Percentiles rank a stretch among this genome's conserved stretches.
Evolutionary conservation across 2,113 vertebrate species (phyloP).

Genomic region (Psettodes erumei): DNA sequence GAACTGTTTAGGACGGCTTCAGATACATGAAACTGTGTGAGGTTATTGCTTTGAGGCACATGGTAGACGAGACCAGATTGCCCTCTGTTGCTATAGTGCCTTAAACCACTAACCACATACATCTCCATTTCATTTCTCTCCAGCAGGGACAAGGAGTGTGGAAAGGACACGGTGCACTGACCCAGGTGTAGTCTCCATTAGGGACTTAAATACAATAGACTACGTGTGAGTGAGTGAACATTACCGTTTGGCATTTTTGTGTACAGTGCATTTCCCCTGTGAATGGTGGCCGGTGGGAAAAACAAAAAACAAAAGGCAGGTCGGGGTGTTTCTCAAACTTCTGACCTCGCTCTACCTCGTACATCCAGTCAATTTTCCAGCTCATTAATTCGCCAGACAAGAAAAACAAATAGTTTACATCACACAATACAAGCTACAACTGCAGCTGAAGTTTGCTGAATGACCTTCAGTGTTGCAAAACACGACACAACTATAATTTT

Average conservation of each 20-base stretch:
- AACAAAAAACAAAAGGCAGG: background rate
- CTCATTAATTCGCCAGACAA: background rate
- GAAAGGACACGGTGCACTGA: conserved; percentile 36
- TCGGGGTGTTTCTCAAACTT: background rate
- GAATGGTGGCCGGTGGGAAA: background rate
- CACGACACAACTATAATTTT: conserved; percentile 23
- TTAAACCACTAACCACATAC: conserved; percentile 49
- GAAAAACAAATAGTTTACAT: background rate
- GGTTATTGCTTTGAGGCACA: conserved; percentile 40
- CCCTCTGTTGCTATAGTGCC: conserved; percentile 30
- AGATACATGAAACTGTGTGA: conserved; percentile 12
- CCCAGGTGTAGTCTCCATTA: background rate
- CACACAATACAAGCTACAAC: background rate
- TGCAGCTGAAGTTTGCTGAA: conserved; percentile 24
- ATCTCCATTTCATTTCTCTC: conserved; percentile 60
- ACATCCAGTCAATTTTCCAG: background rate
- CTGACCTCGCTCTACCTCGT: background rate
- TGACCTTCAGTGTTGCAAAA: conserved; percentile 32
- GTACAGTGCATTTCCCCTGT: background rate
- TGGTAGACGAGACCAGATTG: conserved; percentile 50
- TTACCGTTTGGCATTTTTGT: background rate
- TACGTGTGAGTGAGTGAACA: background rate
- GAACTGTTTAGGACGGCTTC: background rate
- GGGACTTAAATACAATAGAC: background rate
- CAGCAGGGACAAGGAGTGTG: conserved; percentile 48